Base-by-base conservation (phyloP, 2,797 vertebrate genomes). In the Rousettus madagascariensis region DNA sequence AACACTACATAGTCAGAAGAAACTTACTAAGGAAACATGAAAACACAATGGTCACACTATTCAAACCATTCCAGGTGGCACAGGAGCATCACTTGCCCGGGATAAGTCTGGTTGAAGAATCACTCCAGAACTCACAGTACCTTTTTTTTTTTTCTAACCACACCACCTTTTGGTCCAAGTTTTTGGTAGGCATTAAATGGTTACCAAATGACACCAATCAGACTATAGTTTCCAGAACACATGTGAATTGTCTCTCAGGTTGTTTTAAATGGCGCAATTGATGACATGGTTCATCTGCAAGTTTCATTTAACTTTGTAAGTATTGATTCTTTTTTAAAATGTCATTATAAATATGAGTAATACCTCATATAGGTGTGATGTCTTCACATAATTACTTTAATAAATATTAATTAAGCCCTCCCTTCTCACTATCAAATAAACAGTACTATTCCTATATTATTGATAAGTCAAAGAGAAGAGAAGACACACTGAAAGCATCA, bases 281-380 rank as follows among this genome's bases (percentile, higher is more conserved):
- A 95, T 66, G 77, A 68, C 41, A 90, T 17, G 59, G 46, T 17
- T 83, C 28, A 75, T 41, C n/a, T 51, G 10, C 30, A 93, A 79
- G 85, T 49, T 94, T 87, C 65, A 78, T 33, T 83, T 83, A 74
- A 86, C 85, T 83, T 77, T 49, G 84, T 38, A 55, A 69, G 11
- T 53, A 69, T 41, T 53, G 12, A 41, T 90, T 93, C 20, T 61
- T 72, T 11, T 55, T 86, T 86, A n/a, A 53, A 86, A 92, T 79
- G 26, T 93, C 93, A 78, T 28, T 80, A 57, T 66, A 80, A 95
- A 43, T 90, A 86, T 68, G 74, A 68, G 22, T 88, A 84, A 86
- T 17, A 83, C 22, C 13, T 59, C 65, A 30, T 41, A n/a, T 41
- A 59, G 51, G 17, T 89, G 36, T 57, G 41, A 71, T 68, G 2